Evolutionary conservation across 2,888 invertebrate genomes (phyloP), one percentile per base, ranked within the genome.

Genomic region (Caenorhabditis zanzibari): DNA sequence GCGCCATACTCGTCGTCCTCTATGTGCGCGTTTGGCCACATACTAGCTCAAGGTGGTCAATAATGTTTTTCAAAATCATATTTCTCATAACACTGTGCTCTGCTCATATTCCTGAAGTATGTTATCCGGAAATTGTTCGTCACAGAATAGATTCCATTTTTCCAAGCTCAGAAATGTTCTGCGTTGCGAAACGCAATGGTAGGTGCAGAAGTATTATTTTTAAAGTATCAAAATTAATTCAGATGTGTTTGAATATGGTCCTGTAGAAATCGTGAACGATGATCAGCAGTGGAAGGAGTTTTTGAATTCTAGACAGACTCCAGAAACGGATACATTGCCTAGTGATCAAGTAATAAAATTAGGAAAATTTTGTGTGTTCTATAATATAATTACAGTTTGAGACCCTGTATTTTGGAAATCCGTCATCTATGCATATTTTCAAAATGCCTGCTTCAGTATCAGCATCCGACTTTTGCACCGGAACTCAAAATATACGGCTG

Each of bases 101-200:
- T 12, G 56, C 52, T 22, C 22, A 68, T 14, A 16, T 10, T 24
- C 71, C 41, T 16, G 76, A 84, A 38, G 76, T 76, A 26, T 84
- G 84, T 38, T 84, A 64, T 73, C 84, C 84, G 9, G 58, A 58
- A 44, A 72, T 84, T 7, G 66, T 76, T 47, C 75, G 80, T 28
- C 84, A 84, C 32, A 28, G 84, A 63, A 81, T 84, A 9, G 76
- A 84, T 44, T 81, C 84, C 5, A 2, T 84, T 1, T 76, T 84
- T 28, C 84, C 84, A 28, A 76, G 81, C 7, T 38, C 71, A 24
- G 61, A 52, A 0, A 41, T 84, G 12, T 81, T 84, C 35, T 84
- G 84, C 22, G 68, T 84, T 32, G 64, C 73, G 0, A 74, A 66
- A 35, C 47, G 56, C 10, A 84, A 81, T 44, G 83, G 80, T 83